phyloP scores from a whole-genome alignment of 2,888 invertebrate genomes.

The Nymphalis c-album region DNA sequence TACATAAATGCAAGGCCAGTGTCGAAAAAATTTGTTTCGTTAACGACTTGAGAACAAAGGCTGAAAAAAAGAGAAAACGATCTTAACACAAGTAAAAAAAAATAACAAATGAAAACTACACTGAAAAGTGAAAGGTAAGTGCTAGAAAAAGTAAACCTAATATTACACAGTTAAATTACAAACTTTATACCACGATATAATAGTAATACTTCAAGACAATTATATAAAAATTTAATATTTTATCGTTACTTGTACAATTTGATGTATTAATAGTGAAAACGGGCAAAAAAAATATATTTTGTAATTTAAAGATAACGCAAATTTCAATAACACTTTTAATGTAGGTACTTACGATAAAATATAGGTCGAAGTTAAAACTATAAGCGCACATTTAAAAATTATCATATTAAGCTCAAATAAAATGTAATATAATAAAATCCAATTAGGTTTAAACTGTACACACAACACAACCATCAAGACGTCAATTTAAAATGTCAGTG shows the following conservation, averaged over 20 bases:
- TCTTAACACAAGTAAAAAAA: slow-evolving; percentile 23
- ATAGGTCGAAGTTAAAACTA: slow-evolving; percentile 66
- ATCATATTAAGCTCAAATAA: slow-evolving; percentile 60
- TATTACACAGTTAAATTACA: neutral
- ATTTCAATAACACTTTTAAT: slow-evolving; percentile 16
- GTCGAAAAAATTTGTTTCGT: slow-evolving; percentile 67
- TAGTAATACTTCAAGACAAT: neutral
- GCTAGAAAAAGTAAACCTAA: neutral
- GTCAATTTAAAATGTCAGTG: slow-evolving; percentile 30
- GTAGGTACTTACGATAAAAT: slow-evolving; percentile 72
- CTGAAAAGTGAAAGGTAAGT: slow-evolving; percentile 45
- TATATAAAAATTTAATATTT: neutral
- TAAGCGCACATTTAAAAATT: slow-evolving; percentile 69
- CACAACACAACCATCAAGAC: slow-evolving; percentile 36
- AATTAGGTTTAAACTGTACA: slow-evolving; percentile 36
- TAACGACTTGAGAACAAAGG: slow-evolving; percentile 68
- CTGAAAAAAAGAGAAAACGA: slow-evolving; percentile 54
- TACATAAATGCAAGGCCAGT: slow-evolving; percentile 74
- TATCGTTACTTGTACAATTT: neutral
- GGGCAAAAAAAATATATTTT: neutral
- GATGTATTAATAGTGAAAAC: neutral
- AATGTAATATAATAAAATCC: slow-evolving; percentile 35
- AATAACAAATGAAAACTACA: slow-evolving; percentile 16
- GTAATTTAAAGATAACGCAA: too few relatives aligned
- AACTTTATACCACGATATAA: neutral